Percentiles rank a stretch among this genome's conserved stretches.
Conservation (phyloP, 1,140 invertebrate genomes). For the Bombus difficillimus region DNA sequence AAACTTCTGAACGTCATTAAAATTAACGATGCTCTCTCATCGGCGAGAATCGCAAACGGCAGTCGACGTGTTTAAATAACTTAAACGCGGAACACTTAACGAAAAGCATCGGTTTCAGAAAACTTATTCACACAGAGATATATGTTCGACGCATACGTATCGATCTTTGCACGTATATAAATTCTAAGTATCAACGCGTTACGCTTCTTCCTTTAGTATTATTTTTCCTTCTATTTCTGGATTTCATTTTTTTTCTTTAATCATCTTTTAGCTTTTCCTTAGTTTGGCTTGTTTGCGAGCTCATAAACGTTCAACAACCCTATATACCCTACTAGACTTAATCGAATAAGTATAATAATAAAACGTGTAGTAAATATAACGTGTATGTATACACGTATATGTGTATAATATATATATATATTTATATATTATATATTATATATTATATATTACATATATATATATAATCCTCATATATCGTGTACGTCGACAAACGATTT, state of each 20-base stretch:
- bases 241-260: not conserved
- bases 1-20: constrained; percentile 17
- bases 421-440: constrained; percentile 30
- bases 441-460: constrained; percentile 33
- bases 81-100: constrained; percentile 39
- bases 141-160: constrained; percentile 33
- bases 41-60: constrained; percentile 4
- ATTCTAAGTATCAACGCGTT: constrained; percentile 22
- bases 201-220: not conserved
- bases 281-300: constrained; percentile 33
- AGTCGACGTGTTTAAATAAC: constrained; percentile 41
- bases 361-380: constrained; percentile 69
- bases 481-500: constrained; percentile 42
- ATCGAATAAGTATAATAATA: constrained; percentile 63
- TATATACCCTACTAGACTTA: constrained; percentile 50
- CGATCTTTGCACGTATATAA: not conserved
- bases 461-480: constrained; percentile 47
- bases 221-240: not conserved
- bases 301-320: constrained; percentile 46
- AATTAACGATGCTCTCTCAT: constrained; percentile 14
- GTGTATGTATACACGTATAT: constrained; percentile 44
- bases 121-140: constrained; percentile 50
- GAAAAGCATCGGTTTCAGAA: constrained; percentile 42
- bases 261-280: not conserved
- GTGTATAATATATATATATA: constrained; percentile 33